phyloP scores from a whole-genome alignment of 2,888 invertebrate species.

The Diarsia brunnea region DNA sequence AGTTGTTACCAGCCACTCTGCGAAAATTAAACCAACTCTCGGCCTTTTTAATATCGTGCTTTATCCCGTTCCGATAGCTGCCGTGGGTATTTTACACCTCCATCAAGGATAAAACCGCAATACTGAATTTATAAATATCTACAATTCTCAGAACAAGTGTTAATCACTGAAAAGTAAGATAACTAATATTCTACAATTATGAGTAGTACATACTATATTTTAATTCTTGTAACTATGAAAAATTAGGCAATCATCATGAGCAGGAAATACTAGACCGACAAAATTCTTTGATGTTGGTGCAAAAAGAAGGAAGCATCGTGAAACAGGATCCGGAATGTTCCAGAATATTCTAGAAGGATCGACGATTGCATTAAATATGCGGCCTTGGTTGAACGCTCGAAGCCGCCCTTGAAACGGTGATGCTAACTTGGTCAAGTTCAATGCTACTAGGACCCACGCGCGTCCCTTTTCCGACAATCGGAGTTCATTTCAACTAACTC shows the following conservation, averaged over 20 bases:
- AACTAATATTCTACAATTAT: constrained; percentile 13
- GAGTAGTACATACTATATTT: not conserved
- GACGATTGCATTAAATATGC: constrained; percentile 6
- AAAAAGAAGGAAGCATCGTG: not conserved
- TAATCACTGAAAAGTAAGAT: constrained; percentile 15
- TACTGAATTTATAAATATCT: constrained; percentile 15
- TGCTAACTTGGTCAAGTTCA: constrained; percentile 40
- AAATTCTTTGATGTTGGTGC: not conserved
- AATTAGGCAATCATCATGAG: not conserved
- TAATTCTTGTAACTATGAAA: not conserved
- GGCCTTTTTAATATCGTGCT: constrained; percentile 14
- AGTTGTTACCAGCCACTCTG: too few species aligned
- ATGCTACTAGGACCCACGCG: constrained; percentile 26
- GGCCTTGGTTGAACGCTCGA: constrained; percentile 16
- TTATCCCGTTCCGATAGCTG: constrained; percentile 37
- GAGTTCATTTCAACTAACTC: not conserved
- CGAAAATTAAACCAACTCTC: constrained; percentile 1
- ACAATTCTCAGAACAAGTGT: constrained; percentile 29
- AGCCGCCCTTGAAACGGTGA: constrained; percentile 21
- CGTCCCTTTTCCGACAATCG: constrained; percentile 19
- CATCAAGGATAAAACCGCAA: constrained; percentile 49
- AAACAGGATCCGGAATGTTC: not conserved
- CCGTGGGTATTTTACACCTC: constrained; percentile 19
- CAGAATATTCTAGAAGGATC: constrained; percentile 12
- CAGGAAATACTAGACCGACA: constrained; percentile 11